These are phyloP conservation scores for Sepioteuthis lessoniana DNA, from an alignment of 2,888 invertebrate species.

Conservation along the genomic window DNA sequence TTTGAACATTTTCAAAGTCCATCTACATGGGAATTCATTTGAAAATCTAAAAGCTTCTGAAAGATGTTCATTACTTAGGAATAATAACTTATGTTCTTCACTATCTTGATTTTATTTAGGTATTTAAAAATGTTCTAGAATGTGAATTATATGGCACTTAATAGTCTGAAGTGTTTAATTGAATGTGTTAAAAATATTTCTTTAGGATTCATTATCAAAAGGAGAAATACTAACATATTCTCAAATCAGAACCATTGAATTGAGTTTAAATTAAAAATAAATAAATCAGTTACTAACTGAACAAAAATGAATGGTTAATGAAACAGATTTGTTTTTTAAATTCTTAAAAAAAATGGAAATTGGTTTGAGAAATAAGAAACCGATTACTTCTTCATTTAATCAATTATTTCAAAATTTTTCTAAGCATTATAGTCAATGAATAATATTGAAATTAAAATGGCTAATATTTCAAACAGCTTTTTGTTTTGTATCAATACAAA, in stretches of 20 bases:
- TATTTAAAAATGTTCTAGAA: not conserved
- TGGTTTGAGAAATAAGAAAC: no score
- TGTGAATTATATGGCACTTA: not conserved
- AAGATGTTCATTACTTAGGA: not conserved
- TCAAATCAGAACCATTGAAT: not conserved
- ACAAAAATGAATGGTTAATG: no score
- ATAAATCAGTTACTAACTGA: no score
- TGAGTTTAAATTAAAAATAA: not conserved
- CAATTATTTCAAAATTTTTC: no score
- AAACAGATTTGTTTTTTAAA: no score
- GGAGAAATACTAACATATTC: not conserved
- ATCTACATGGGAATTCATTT: not conserved
- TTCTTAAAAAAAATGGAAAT: no score
- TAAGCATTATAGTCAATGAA: no score
- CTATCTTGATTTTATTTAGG: not conserved
- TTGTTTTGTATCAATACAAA: no score
- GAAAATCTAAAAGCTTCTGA: not conserved
- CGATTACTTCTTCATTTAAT: no score
- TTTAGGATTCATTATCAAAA: not conserved
- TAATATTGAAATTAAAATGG: no score
- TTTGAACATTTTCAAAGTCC: not conserved
- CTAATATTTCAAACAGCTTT: no score
- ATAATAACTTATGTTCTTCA: not conserved
- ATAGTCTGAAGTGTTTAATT: not conserved
- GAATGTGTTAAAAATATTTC: not conserved